A percentile compares a stretch with the other conserved stretches of the same genome.
phyloP scores from a whole-genome alignment of 2,113 vertebrate species.

The Oreamnos americanus region DNA sequence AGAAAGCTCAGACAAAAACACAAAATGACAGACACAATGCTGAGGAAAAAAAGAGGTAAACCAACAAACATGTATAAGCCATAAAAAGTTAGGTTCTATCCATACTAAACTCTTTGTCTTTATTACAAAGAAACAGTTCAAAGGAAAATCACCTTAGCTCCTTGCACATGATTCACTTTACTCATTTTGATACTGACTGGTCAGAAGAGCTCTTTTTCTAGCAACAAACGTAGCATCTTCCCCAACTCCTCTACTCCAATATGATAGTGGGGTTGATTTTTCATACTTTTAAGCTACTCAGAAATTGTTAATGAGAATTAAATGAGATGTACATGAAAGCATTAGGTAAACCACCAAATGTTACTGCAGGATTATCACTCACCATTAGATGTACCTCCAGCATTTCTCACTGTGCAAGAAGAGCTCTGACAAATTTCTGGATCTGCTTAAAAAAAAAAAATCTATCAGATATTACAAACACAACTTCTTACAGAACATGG shows the following conservation, averaged over 20 bases:
- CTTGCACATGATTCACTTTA: neutral
- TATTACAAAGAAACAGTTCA: neutral
- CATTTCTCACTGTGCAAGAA: neutral
- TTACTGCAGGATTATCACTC: neutral
- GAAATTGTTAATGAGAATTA: neutral
- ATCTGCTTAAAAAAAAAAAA: neutral
- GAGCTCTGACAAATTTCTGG: neutral
- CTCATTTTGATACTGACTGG: neutral
- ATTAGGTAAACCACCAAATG: neutral
- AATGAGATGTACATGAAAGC: neutral
- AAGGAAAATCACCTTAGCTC: neutral
- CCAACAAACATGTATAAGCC: neutral
- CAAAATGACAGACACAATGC: neutral
- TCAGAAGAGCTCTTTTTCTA: neutral
- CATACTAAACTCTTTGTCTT: neutral
- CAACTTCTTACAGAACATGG: neutral
- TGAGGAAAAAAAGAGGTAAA: neutral
- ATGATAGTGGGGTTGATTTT: neutral
- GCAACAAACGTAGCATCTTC: neutral
- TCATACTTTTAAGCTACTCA: neutral
- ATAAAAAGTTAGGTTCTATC: neutral
- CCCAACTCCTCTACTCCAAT: neutral
- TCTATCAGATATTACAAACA: neutral
- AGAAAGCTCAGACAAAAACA: neutral
- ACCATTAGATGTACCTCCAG: neutral